A percentile compares a stretch with the other conserved stretches of the same genome.
phyloP scores from a whole-genome alignment of 92 coral and sea anemone species.

The Bergia puertoricense region DNA sequence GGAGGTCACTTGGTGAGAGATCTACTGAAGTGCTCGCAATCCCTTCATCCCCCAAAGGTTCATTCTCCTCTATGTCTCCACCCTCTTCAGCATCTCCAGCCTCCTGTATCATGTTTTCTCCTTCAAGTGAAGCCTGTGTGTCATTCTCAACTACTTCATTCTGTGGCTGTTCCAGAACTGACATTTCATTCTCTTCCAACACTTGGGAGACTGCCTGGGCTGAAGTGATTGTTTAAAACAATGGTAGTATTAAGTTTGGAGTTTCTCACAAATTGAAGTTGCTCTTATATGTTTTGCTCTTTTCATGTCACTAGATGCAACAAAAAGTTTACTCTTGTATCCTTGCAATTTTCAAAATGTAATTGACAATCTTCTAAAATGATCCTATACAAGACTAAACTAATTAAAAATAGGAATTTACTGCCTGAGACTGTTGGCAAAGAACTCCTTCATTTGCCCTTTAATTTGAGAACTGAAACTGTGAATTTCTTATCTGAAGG shows the following conservation, averaged over 20 bases:
- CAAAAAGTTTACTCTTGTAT: too few species aligned
- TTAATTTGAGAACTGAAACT: too few species aligned
- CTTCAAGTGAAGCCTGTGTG: neutral
- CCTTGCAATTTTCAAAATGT: too few species aligned
- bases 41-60: neutral
- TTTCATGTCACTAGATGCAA: too few species aligned
- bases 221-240: neutral
- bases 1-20: neutral
- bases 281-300: neutral
- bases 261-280: neutral
- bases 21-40: neutral
- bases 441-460: too few species aligned
- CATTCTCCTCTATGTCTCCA: neutral
- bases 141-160: neutral
- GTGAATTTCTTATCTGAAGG: too few species aligned
- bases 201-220: conserved; percentile 41
- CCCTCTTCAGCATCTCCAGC: neutral
- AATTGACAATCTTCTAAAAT: too few species aligned
- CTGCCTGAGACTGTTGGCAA: too few species aligned
- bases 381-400: too few species aligned
- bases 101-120: neutral
- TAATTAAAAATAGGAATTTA: too few species aligned
- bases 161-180: conserved; percentile 1
- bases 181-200: conserved; percentile 20
- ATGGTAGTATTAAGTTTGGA: neutral